These are phyloP conservation scores for Craterocephalus amniculus DNA, from an alignment of 2,797 vertebrate species.

Conservation along the genomic window DNA sequence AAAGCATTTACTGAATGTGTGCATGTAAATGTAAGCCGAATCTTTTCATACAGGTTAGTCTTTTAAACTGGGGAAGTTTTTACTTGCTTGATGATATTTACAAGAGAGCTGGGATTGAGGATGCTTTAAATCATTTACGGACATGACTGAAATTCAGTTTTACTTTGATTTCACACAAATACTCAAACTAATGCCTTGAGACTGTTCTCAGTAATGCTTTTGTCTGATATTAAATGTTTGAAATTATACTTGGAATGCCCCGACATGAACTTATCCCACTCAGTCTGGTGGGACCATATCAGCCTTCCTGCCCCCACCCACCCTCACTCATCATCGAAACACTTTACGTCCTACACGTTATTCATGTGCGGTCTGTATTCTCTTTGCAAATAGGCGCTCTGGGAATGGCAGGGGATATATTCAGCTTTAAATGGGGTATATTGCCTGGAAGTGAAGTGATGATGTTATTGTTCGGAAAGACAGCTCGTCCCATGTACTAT, in stretches of 20 bases:
- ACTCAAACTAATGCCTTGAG: constrained; percentile 3
- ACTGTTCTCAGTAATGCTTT: not conserved
- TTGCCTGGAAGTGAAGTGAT: constrained; percentile 9
- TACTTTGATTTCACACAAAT: not conserved
- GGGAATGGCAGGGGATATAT: constrained; percentile 48
- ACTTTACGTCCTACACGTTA: constrained; percentile 48
- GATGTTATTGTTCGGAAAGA: constrained; percentile 16
- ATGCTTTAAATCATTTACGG: not conserved
- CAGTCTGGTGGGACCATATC: constrained; percentile 32
- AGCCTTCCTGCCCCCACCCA: constrained; percentile 13
- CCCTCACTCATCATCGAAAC: constrained; percentile 40
- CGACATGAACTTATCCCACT: constrained; percentile 43
- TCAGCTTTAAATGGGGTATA: constrained; percentile 1
- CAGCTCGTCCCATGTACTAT: not conserved
- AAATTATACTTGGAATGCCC: constrained; percentile 36
- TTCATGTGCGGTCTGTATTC: constrained; percentile 47
- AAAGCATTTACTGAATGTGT: not conserved
- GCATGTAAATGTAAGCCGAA: not conserved
- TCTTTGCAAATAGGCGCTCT: constrained; percentile 36
- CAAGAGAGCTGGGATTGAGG: not conserved
- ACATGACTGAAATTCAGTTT: not conserved
- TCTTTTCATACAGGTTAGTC: not conserved
- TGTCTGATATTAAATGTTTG: constrained; percentile 16
- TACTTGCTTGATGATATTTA: not conserved
- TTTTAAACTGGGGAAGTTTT: not conserved